Evolutionary conservation across 2,797 vertebrate species (phyloP), one percentile per base, ranked within the genome.

Genomic region (Peromyscus nudipes): DNA sequence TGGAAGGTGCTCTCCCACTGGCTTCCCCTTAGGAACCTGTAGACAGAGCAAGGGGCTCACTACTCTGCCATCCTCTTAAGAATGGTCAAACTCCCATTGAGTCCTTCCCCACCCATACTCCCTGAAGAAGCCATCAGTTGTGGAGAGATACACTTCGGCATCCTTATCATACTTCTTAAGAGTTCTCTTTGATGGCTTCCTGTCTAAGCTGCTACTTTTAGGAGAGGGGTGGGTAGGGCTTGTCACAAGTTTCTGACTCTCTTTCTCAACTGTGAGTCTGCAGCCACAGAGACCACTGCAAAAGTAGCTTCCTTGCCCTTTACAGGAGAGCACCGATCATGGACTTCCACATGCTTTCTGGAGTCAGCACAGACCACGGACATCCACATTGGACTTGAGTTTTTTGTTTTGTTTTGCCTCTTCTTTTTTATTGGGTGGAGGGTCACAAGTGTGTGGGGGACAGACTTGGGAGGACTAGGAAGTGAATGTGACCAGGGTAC

Each of bases 211-310:
- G 71, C 5, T 73, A 40, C 14, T 69, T 69, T 4, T 37, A 9
- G 9, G 37, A 9, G 37, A 5, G 4, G 21, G 4, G 2, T 5
- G 10, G 21, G 21, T 12, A 40, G 9, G 1, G 2, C 10, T 75
- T 43, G 37, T 75, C 71, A 75, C 71, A 75, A 11, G 71, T 43
- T 75, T 75, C 37, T 40, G 13, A 6, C 37, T 40, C 27, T 64
- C 69, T 37, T 71, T 73, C 71, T 75, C 71, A 43, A 6, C 4
- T 25, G 21, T 40, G 71, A 73, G 71, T 73, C 37, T 73, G 71
- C 71, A 40, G 71, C 25, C 23, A 40, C 27, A 0, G 10, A 75
- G 71, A 75, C 37, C 37, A 75, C 71, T 27, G 71, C 69, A 75
- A 25, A 43, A 43, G 71, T 6, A 43, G 71, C 37, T 43, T 40